Percentiles rank a stretch among this genome's conserved stretches.
These are phyloP conservation scores for Phrynocephalus forsythii DNA, from an alignment of 2,797 vertebrate genomes.

Conservation along the genomic window DNA sequence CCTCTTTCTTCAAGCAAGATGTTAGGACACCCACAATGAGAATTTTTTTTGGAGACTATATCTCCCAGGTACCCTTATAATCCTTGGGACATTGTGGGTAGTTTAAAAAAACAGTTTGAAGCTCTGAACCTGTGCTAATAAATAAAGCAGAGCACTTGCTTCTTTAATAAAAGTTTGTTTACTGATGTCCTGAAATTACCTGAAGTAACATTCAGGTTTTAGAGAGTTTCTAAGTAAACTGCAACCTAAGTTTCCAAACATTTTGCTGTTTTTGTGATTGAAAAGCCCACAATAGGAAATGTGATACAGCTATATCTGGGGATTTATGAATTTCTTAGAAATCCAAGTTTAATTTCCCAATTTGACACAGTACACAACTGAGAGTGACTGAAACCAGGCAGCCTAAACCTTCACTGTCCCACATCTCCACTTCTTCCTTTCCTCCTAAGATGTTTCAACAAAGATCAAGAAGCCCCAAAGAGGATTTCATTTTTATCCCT, in stretches of 20 bases:
- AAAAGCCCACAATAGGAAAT: neutral
- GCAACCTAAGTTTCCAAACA: neutral
- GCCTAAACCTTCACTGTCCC: neutral
- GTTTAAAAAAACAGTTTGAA: no score
- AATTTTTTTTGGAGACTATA: no score
- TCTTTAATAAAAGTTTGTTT: neutral
- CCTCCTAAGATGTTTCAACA: conserved; percentile 34
- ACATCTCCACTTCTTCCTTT: neutral
- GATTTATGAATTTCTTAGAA: neutral
- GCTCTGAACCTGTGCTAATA: no score
- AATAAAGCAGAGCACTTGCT: neutral
- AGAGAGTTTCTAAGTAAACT: neutral
- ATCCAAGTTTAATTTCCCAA: neutral
- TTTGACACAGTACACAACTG: rapidly evolving
- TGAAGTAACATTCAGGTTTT: neutral
- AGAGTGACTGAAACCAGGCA: neutral
- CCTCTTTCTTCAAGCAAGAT: no score
- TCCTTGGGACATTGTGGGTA: no score
- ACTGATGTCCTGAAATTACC: neutral
- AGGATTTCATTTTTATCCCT: conserved; percentile 28
- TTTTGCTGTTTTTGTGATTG: neutral
- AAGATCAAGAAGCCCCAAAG: conserved; percentile 36
- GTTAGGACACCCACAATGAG: no score
- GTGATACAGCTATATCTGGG: neutral
- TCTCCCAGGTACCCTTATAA: no score